Conservation (phyloP, 1,140 invertebrate genomes). For the Meloidogyne exigua region DNA sequence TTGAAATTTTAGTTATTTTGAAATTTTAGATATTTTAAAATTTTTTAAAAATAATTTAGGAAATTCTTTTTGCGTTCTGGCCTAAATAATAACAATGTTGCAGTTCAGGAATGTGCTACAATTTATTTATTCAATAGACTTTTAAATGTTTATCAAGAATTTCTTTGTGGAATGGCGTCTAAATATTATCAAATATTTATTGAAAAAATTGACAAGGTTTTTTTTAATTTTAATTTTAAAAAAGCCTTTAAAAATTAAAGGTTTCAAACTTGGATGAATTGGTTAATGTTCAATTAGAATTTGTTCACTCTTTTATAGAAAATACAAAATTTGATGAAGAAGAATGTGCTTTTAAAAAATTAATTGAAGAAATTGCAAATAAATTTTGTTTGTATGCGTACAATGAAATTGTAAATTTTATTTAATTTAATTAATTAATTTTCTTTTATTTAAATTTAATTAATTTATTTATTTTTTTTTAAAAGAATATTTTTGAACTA, state of each 20-base stretch:
- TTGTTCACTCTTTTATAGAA: constrained; percentile 3
- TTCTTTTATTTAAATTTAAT: neutral
- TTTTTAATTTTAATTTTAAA: neutral
- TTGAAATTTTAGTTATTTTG: too few relatives aligned
- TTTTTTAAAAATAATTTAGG: neutral
- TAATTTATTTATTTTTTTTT: neutral
- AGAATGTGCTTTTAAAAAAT: neutral
- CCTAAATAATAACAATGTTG: neutral
- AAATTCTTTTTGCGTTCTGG: constrained; percentile 9
- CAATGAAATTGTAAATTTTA: neutral
- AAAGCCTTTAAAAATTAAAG: neutral
- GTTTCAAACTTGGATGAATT: constrained; percentile 22
- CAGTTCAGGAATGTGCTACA: constrained; percentile 19
- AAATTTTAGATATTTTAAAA: neutral
- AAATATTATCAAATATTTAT: neutral
- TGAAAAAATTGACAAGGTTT: constrained; percentile 14
- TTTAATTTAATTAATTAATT: neutral
- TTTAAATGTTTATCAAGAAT: constrained; percentile 26
- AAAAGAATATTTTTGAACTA: neutral
- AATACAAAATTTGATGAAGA: constrained; percentile 11
- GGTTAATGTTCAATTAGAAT: constrained; percentile 19
- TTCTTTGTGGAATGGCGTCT: constrained; percentile 2
- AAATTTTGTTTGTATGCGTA: constrained; percentile 17
- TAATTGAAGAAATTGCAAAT: neutral
- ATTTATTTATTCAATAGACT: constrained; percentile 16